Evolutionary conservation across 2,113 vertebrate species (phyloP).

Genomic region (Anas platyrhynchos): DNA sequence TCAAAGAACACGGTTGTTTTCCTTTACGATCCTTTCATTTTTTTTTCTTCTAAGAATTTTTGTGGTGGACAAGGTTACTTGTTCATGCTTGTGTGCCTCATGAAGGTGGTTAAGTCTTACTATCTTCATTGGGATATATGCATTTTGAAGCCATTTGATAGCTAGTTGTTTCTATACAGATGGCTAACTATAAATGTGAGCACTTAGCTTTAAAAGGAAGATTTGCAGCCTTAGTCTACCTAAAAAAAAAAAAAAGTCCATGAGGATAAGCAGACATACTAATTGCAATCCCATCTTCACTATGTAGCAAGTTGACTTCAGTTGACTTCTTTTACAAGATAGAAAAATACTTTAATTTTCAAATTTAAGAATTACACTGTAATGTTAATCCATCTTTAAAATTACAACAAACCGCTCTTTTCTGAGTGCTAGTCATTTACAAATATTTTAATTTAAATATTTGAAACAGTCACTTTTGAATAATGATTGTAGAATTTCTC

Average conservation of each 20-base stretch:
- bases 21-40: background rate
- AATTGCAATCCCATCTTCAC: background rate
- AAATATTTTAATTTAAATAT: background rate
- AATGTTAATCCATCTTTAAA: background rate
- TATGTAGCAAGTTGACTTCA: background rate
- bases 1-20: rapidly evolving
- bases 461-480: background rate
- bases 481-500: background rate
- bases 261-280: background rate
- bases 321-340: background rate
- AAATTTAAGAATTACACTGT: background rate
- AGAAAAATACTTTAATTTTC: background rate
- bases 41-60: background rate
- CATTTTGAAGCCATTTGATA: background rate
- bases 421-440: background rate
- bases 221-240: background rate
- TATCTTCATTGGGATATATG: background rate
- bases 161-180: background rate
- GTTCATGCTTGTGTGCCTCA: background rate
- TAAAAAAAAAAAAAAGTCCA: background rate
- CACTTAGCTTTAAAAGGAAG: background rate
- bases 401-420: background rate
- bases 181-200: background rate
- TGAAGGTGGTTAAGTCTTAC: background rate
- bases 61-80: background rate